These are phyloP conservation scores for Trachelus iudaicus DNA, from an alignment of 2,888 invertebrate genomes.

Conservation along the genomic window DNA sequence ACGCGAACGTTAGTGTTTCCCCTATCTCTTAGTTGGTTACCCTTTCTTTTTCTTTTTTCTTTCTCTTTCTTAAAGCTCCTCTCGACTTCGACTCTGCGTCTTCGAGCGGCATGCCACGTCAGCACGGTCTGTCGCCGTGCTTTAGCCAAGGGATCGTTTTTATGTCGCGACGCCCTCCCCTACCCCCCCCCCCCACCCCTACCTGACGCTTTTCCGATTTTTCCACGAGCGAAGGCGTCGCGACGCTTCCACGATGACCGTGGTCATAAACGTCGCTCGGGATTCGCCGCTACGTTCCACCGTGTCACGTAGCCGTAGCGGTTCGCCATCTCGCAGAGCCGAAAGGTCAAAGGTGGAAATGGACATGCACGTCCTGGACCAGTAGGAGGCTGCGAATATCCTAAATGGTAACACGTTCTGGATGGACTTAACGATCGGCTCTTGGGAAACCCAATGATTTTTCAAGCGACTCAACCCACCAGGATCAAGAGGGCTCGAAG, in stretches of 20 bases:
- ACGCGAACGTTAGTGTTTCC: neutral
- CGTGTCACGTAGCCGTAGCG: neutral
- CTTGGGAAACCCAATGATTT: neutral
- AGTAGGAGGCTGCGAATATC: neutral
- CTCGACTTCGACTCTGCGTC: neutral
- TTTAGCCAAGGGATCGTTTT: conserved; percentile 41
- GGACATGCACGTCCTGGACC: neutral
- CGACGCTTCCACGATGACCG: neutral
- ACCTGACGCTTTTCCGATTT: conserved; percentile 1
- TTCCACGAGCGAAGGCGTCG: conserved; percentile 5
- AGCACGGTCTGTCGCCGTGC: conserved; percentile 42
- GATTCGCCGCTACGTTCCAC: neutral
- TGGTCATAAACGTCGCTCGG: neutral
- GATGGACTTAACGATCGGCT: neutral
- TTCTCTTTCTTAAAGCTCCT: neutral
- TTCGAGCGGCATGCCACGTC: conserved; percentile 28
- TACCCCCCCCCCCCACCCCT: too few relatives aligned
- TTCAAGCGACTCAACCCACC: neutral
- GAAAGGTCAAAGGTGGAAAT: neutral
- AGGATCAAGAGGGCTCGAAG: neutral
- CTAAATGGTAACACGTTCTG: neutral
- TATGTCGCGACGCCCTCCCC: conserved; percentile 15
- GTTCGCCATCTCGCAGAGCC: neutral
- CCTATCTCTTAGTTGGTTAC: neutral
- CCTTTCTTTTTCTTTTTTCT: neutral